These are phyloP conservation scores for Benthosema pterotum DNA, from an alignment of 2,797 vertebrate species.

Conservation along the genomic window DNA sequence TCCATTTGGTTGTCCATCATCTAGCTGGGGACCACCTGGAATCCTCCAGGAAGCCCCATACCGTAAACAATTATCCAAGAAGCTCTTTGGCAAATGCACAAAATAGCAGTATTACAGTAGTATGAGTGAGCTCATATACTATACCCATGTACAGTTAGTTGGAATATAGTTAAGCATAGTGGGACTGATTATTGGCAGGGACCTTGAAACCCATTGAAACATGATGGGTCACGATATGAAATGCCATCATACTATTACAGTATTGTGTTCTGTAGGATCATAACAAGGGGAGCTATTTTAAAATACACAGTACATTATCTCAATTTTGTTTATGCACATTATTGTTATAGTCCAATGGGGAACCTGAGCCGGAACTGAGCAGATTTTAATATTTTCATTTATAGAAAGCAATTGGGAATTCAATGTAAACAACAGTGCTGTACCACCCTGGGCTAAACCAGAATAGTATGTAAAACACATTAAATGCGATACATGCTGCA, in stretches of 20 bases:
- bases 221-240: conserved; percentile 11
- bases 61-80: too few species aligned
- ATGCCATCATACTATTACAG: too few species aligned
- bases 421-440: not conserved
- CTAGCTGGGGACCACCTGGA: too few species aligned
- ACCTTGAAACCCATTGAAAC: conserved; percentile 13
- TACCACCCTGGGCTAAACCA: conserved; percentile 4
- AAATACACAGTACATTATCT: not conserved
- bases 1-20: too few species aligned
- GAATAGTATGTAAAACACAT: not conserved
- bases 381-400: not conserved
- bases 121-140: too few species aligned
- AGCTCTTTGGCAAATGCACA: too few species aligned
- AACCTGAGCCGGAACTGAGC: not conserved
- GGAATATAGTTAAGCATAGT: not conserved
- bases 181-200: not conserved
- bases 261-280: too few species aligned
- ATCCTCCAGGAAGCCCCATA: too few species aligned
- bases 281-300: conserved; percentile 10
- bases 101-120: too few species aligned
- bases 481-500: not conserved
- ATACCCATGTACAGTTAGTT: too few species aligned
- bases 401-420: too few species aligned
- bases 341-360: not conserved
- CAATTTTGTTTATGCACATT: not conserved